Conservation (phyloP, 2,113 vertebrate genomes). For the Callipepla californica region DNA sequence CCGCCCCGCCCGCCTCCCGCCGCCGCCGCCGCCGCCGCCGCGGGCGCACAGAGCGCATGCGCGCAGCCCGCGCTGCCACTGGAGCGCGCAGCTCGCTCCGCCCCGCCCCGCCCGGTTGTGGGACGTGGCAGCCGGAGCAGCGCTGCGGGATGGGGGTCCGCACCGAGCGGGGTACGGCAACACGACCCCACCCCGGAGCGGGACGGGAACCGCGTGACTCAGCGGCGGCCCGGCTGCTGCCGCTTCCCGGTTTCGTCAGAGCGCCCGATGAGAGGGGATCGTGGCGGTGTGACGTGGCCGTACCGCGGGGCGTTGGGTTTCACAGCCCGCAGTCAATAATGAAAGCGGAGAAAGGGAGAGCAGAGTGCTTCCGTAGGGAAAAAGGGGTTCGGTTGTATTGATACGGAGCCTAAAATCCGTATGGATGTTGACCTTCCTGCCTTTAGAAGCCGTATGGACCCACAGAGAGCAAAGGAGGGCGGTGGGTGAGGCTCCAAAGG, state of each 20-base stretch:
- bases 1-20: no score
- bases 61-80: no score
- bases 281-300: no score
- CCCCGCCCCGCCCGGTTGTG: no score
- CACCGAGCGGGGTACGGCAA: no score
- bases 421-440: accelerated
- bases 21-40: no score
- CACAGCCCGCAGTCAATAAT: accelerated
- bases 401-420: neutral
- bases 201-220: neutral
- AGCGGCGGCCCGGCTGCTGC: neutral
- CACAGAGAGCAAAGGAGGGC: neutral
- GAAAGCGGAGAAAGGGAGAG: neutral
- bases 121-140: no score
- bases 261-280: neutral
- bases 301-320: accelerated
- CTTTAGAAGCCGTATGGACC: neutral
- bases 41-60: no score
- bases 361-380: neutral
- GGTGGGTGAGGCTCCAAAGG: accelerated
- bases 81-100: no score
- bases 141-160: no score
- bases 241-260: accelerated
- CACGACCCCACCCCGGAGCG: no score
- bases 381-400: neutral